Base-by-base conservation (phyloP, 2,888 invertebrate genomes). In the Drosophila ezoana region DNA sequence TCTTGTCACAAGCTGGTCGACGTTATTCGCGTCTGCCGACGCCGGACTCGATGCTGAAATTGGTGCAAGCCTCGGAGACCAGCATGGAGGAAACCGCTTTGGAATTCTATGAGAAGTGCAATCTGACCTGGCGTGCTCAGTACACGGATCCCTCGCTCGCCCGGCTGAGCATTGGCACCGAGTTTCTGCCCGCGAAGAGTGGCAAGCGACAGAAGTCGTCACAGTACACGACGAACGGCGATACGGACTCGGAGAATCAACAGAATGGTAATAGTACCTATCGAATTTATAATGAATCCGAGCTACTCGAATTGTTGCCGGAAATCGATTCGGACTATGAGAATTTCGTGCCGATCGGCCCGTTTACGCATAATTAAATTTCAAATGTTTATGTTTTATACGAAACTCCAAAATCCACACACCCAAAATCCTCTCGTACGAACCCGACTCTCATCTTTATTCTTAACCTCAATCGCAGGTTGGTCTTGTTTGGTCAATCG, bases 61-160 rank as follows among this genome's bases (percentile, higher is more conserved):
- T 45, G 23, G 10, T 79, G 28, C 32, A 43, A 0, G 4, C 3
- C 10, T 6, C 13, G 1, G 85, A 84, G 41, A 1, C 14, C 1
- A 40, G 37, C 3, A 20, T 33, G 3, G 64, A 87, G 18, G 56
- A 63, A 4, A 20, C 40, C 2, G 43, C 75, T 1, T 43, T 89
- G 13, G 65, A 69, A 1, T 69, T 33, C 18, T 58, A 81, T 20
- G 87, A 81, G 49, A 48, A 37, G 4, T 16, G 23, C 10, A 81
- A 71, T 43, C 6, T 14, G 1, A 32, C 13, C 1, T 79, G 77
- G 81, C 87, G 84, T 13, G 14, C 35, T 0, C 56, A 76, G 3
- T 81, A 20, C 10, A 33, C 33, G 1, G 64, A 72, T 60, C 69
- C 71, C 0, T 4, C 18, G 6, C 5, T 79, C 32, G 79, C 64